Evolutionary conservation across 2,888 invertebrate species (phyloP).

Genomic region (Amphipyra tragopoginis): DNA sequence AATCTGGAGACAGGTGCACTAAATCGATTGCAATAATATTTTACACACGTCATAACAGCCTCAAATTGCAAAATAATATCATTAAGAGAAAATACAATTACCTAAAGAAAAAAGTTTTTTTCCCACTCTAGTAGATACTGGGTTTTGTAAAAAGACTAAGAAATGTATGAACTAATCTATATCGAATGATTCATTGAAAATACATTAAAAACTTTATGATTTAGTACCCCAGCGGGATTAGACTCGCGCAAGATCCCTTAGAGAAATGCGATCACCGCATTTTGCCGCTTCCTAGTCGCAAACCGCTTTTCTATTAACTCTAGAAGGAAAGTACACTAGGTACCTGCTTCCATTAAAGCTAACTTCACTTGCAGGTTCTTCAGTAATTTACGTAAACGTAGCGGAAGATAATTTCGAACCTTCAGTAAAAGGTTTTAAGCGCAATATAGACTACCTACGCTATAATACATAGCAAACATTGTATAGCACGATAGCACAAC

Average conservation of each 20-base stretch:
- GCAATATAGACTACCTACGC: no score
- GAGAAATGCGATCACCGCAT: conserved; percentile 16
- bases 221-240: conserved; percentile 26
- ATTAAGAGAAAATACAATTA: no score
- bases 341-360: conserved; percentile 14
- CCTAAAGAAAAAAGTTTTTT: no score
- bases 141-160: neutral
- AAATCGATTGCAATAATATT: no score
- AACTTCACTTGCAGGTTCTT: conserved; percentile 33
- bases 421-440: neutral
- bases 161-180: neutral
- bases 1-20: no score
- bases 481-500: no score
- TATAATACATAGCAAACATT: no score
- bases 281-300: conserved; percentile 13
- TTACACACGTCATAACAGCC: no score
- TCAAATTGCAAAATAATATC: no score
- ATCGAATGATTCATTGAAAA: conserved; percentile 29
- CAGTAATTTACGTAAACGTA: conserved; percentile 13
- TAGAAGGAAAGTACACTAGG: neutral
- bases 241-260: conserved; percentile 9
- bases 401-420: conserved; percentile 4
- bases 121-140: no score
- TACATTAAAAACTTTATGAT: conserved; percentile 24
- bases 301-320: conserved; percentile 35